Evolutionary conservation across 2,113 vertebrate species (phyloP).

Genomic region (Pongo abelii): DNA sequence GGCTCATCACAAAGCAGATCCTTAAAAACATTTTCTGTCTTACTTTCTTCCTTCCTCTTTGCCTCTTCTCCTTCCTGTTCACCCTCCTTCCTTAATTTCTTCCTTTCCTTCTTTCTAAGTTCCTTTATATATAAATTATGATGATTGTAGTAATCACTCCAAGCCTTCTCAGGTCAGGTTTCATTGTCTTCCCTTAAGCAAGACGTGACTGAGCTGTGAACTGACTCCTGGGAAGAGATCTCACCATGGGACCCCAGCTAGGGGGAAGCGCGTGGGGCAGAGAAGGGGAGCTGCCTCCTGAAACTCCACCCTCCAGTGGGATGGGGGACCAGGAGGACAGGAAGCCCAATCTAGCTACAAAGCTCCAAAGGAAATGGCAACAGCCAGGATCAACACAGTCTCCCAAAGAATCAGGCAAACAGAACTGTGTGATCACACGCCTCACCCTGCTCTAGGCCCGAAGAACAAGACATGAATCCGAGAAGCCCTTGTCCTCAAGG

Average conservation of each 20-base stretch:
- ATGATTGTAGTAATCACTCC: not conserved
- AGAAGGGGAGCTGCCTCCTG: not conserved
- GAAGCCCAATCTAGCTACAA: not conserved
- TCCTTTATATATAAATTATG: not conserved
- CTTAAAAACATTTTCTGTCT: not conserved
- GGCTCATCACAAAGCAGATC: not conserved
- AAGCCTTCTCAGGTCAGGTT: conserved; percentile 24
- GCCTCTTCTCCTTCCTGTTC: not conserved
- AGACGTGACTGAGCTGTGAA: not conserved
- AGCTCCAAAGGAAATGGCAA: not conserved
- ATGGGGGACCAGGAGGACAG: not conserved
- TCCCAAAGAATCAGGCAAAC: not conserved
- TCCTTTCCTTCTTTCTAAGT: not conserved
- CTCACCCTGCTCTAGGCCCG: accelerated
- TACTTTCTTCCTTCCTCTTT: not conserved
- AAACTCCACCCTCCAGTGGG: not conserved
- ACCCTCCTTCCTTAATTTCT: not conserved
- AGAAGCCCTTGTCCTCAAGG: not conserved
- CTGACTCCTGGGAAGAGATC: not conserved
- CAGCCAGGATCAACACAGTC: not conserved
- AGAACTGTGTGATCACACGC: not conserved
- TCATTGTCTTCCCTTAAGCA: not conserved
- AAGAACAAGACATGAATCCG: no score
- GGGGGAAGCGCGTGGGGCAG: not conserved
- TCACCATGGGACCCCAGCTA: not conserved